Percentiles rank a stretch among this genome's conserved stretches.
These are phyloP conservation scores for Pteronura brasiliensis DNA, from an alignment of 2,113 vertebrate genomes.

Conservation along the genomic window DNA sequence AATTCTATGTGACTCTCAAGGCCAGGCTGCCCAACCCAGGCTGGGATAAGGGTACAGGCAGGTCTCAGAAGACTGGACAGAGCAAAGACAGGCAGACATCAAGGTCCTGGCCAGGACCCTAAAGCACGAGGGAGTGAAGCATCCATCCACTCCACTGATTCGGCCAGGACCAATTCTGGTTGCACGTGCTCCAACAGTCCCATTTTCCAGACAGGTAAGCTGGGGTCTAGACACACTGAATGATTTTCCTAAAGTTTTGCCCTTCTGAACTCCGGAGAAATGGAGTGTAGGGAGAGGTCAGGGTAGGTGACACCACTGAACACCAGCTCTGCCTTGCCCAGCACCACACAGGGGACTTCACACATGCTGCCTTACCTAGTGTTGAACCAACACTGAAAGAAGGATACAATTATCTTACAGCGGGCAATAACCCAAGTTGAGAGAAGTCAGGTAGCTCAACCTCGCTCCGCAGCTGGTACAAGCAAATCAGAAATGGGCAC, in stretches of 20 bases:
- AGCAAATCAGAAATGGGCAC: too few species aligned
- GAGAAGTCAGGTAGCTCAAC: background rate
- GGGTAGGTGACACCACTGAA: background rate
- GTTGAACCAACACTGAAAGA: too few species aligned
- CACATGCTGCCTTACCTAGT: too few species aligned
- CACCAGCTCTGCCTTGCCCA: background rate
- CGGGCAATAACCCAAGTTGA: background rate
- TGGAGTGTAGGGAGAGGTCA: too few species aligned
- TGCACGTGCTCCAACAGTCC: background rate
- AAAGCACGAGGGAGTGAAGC: background rate
- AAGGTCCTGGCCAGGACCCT: background rate
- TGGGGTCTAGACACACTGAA: too few species aligned
- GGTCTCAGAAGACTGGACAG: background rate
- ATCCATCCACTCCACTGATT: background rate
- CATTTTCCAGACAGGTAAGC: background rate
- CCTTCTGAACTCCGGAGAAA: background rate
- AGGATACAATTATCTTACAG: background rate
- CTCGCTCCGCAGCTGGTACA: rapidly evolving
- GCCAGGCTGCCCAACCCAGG: background rate
- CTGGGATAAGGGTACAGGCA: background rate
- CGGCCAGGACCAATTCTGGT: background rate
- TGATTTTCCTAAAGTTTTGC: background rate
- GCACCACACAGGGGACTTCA: rapidly evolving
- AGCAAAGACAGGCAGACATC: background rate
- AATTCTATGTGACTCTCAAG: background rate